These are phyloP conservation scores for Eurystomus gularis DNA, from an alignment of 2,113 vertebrate species.

Conservation along the genomic window DNA sequence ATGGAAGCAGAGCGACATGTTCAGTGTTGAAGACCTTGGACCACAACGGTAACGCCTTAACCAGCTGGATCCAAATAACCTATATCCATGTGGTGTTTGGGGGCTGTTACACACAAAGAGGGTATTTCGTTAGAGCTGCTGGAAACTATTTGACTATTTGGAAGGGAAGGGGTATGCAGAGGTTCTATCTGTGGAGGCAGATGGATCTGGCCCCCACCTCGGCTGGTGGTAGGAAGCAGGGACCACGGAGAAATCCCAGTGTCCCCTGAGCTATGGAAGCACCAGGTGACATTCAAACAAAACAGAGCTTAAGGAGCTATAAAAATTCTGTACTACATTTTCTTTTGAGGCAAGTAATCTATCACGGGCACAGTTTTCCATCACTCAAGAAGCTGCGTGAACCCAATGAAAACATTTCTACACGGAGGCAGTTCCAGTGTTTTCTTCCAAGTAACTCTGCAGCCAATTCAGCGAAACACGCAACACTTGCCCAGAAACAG, in stretches of 20 bases:
- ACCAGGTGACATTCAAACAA: rapidly evolving
- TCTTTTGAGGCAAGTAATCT: neutral
- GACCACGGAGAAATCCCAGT: neutral
- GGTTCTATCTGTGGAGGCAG: neutral
- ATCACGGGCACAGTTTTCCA: neutral
- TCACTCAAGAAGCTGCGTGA: neutral
- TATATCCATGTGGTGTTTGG: neutral
- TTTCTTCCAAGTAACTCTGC: neutral
- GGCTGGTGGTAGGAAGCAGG: neutral
- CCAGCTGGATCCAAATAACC: neutral
- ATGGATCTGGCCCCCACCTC: neutral
- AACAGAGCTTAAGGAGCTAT: neutral
- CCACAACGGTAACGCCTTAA: rapidly evolving
- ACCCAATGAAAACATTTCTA: neutral
- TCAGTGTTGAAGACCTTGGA: neutral
- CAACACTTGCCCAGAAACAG: neutral
- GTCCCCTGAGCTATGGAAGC: neutral
- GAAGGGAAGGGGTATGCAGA: neutral
- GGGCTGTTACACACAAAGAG: neutral
- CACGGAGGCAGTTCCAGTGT: neutral
- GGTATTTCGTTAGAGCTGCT: neutral
- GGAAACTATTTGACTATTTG: neutral
- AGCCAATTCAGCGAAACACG: neutral
- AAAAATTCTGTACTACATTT: neutral
- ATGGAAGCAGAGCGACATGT: neutral